These are phyloP conservation scores for Clusia tigrina DNA, from an alignment of 2,888 invertebrate species.

Conservation along the genomic window DNA sequence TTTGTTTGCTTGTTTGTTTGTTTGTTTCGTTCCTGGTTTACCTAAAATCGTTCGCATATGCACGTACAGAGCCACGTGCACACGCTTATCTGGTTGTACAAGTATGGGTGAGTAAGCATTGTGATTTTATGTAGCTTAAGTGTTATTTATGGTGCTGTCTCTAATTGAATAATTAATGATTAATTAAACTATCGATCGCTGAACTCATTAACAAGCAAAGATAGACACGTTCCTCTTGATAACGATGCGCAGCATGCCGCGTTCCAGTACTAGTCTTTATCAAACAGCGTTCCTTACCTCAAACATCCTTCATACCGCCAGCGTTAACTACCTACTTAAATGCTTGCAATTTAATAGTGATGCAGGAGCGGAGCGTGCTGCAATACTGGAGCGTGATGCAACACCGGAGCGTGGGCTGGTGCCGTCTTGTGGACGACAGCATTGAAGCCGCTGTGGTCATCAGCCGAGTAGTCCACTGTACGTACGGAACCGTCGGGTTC, in stretches of 20 bases:
- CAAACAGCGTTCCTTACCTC: neutral
- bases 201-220: neutral
- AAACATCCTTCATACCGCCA: conserved; percentile 20
- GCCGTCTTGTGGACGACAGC: conserved; percentile 74
- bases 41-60: conserved; percentile 21
- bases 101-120: conserved; percentile 12
- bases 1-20: conserved; percentile 26
- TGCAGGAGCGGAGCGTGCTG: conserved; percentile 64
- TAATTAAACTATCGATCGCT: too few relatives aligned
- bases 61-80: neutral
- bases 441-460: conserved; percentile 76
- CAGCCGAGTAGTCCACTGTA: conserved; percentile 73
- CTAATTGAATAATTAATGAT: neutral
- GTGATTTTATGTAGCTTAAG: conserved; percentile 8
- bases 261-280: conserved; percentile 26
- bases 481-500: conserved; percentile 66
- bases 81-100: neutral
- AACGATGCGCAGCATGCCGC: conserved; percentile 21
- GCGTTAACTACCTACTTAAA: conserved; percentile 19
- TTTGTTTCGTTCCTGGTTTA: conserved; percentile 26
- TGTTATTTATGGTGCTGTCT: conserved; percentile 1
- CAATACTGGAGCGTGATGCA: conserved; percentile 60
- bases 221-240: conserved; percentile 2
- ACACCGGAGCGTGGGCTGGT: conserved; percentile 65
- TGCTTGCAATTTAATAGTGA: conserved; percentile 57